These are phyloP conservation scores for Hetaerina americana DNA, from an alignment of 1,140 invertebrate genomes.

Conservation along the genomic window DNA sequence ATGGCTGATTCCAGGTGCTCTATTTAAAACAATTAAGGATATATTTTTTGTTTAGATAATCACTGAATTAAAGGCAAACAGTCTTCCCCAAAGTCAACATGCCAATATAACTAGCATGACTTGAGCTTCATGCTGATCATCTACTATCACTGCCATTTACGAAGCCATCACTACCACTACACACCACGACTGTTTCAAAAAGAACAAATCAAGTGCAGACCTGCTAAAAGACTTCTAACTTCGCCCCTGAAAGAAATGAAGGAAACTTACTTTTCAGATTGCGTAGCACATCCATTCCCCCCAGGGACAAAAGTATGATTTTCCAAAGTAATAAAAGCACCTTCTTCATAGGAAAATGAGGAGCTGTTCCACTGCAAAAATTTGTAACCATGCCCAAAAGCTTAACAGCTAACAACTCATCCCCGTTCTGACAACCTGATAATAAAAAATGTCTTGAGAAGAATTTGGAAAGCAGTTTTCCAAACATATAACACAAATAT, in stretches of 20 bases:
- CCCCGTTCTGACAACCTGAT: conserved; percentile 36
- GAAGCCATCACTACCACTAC: too few relatives aligned
- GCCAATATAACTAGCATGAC: not conserved
- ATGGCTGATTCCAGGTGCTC: too few relatives aligned
- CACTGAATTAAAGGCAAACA: too few relatives aligned
- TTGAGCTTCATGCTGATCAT: not conserved
- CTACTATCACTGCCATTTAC: too few relatives aligned
- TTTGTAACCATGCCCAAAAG: conserved; percentile 86
- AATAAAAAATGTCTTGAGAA: conserved; percentile 15
- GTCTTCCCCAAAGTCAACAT: too few relatives aligned
- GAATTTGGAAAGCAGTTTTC: conserved; percentile 6
- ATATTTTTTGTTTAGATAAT: too few relatives aligned
- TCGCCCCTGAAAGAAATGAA: too few relatives aligned
- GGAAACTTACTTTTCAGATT: conserved; percentile 44
- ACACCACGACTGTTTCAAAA: too few relatives aligned
- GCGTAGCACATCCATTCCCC: conserved; percentile 70
- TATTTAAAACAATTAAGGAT: too few relatives aligned
- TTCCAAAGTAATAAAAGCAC: conserved; percentile 94
- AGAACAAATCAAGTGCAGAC: too few relatives aligned
- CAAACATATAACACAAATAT: conserved; percentile 1
- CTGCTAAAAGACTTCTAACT: too few relatives aligned
- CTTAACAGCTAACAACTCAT: conserved; percentile 77
- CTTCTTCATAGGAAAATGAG: conserved; percentile 97
- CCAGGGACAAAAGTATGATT: conserved; percentile 75
- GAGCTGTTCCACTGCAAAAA: conserved; percentile 85